Conservation (phyloP, 2,113 vertebrate genomes). For the Melierax canorus region DNA sequence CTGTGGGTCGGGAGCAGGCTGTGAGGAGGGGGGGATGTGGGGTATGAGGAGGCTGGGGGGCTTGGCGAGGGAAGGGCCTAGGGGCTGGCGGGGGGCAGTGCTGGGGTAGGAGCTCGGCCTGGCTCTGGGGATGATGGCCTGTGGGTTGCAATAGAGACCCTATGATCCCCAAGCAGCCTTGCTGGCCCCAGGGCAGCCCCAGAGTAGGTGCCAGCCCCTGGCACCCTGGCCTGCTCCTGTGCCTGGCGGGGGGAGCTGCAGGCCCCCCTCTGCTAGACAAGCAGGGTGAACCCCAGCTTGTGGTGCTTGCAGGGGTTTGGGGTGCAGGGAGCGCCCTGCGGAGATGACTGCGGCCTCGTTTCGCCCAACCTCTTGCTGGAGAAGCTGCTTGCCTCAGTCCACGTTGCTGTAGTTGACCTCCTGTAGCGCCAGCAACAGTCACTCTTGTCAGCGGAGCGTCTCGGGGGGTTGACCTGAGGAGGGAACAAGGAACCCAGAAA, state of each 20-base stretch:
- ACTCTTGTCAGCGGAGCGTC: rapidly evolving
- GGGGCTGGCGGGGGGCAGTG: background rate
- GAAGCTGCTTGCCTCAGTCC: rapidly evolving
- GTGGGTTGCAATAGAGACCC: background rate
- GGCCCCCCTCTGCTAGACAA: rapidly evolving
- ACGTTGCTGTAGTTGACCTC: rapidly evolving
- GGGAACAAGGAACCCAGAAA: background rate
- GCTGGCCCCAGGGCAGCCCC: background rate
- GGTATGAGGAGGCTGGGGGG: background rate
- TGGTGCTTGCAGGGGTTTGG: background rate
- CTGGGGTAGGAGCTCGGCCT: background rate
- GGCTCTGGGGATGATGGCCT: background rate
- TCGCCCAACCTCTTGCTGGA: background rate
- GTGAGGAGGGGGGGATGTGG: no score
- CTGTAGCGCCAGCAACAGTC: background rate
- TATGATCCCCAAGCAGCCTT: background rate
- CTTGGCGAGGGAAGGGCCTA: background rate
- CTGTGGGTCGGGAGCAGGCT: background rate
- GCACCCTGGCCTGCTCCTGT: background rate
- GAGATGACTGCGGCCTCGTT: background rate
- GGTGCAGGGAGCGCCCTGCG: rapidly evolving
- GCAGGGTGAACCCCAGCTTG: background rate
- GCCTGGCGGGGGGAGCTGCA: background rate
- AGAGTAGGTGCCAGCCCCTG: background rate
- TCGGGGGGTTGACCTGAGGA: background rate